Conservation (phyloP, 2,113 vertebrate genomes). For the Microtus montanus region DNA sequence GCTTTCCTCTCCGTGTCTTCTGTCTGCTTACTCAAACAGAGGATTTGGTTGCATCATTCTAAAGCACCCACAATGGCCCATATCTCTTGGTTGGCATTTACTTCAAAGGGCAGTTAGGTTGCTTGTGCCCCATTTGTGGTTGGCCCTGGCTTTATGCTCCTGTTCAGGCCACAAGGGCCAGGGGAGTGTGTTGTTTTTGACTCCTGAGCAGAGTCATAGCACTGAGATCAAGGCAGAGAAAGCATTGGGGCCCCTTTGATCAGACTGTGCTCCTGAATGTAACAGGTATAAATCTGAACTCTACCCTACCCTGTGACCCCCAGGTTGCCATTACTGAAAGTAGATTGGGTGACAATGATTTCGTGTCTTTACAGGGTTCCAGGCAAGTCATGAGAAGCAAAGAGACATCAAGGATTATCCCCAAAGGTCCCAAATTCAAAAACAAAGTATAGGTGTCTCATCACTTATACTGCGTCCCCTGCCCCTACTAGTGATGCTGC, state of each 20-base stretch:
- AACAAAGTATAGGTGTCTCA: neutral
- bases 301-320: neutral
- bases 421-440: neutral
- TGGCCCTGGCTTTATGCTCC: neutral
- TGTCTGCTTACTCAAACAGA: neutral
- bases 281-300: neutral
- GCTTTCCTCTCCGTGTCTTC: neutral
- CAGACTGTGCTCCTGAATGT: neutral
- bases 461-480: rapidly evolving
- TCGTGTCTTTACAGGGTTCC: neutral
- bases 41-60: neutral
- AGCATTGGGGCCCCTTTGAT: neutral
- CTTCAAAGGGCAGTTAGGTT: neutral
- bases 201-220: neutral
- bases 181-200: neutral
- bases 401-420: neutral
- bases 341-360: neutral
- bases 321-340: neutral
- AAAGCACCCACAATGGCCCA: neutral
- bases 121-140: neutral
- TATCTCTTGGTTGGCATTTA: neutral
- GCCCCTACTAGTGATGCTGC: rapidly evolving
- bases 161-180: neutral
- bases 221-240: neutral
- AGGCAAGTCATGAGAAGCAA: neutral